These are phyloP conservation scores for Phataginus tricuspis DNA, from an alignment of 2,797 vertebrate species.

Conservation along the genomic window DNA sequence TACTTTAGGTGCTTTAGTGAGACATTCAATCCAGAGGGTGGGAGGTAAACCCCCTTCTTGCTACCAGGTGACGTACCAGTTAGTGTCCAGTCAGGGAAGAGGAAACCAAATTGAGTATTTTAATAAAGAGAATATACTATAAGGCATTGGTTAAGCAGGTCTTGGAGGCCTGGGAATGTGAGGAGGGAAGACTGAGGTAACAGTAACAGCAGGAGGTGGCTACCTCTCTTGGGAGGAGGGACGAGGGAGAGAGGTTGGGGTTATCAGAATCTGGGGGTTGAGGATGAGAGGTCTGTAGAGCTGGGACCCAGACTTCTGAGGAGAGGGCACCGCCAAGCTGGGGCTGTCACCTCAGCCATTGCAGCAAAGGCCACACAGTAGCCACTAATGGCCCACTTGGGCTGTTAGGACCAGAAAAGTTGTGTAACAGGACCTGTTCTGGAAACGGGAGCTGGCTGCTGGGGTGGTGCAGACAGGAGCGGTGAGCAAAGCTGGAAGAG, in stretches of 20 bases:
- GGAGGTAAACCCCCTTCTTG: background rate
- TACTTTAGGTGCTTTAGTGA: background rate
- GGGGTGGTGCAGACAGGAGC: background rate
- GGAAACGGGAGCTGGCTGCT: background rate
- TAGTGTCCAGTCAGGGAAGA: background rate
- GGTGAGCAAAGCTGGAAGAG: background rate
- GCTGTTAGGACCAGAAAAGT: background rate
- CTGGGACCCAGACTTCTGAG: background rate
- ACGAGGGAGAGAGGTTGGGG: background rate
- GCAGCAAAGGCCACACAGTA: background rate
- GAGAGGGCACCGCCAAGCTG: background rate
- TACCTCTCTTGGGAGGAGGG: background rate
- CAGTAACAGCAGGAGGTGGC: background rate
- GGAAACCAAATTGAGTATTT: background rate
- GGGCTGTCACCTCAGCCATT: background rate
- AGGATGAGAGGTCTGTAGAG: no score
- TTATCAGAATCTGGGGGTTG: background rate
- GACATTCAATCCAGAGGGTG: background rate
- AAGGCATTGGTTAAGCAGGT: background rate
- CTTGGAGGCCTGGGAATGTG: background rate
- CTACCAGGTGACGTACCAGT: background rate
- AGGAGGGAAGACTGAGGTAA: background rate
- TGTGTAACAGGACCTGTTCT: background rate
- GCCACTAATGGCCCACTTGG: background rate
- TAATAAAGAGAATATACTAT: background rate